Evolutionary conservation across 2,797 vertebrate species (phyloP).

Genomic region (Oreortyx pictus): DNA sequence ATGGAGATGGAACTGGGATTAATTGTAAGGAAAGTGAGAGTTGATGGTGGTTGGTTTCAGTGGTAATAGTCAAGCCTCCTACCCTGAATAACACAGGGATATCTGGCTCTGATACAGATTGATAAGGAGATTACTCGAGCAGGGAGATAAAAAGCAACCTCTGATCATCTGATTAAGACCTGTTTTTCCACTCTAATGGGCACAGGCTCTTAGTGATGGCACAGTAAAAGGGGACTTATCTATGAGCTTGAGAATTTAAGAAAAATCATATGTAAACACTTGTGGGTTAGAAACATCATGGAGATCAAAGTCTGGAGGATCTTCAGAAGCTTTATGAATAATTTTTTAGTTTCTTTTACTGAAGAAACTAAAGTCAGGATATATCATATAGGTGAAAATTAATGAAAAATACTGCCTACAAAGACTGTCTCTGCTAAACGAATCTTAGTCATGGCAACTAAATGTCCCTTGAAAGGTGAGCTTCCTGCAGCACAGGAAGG

Average conservation of each 20-base stretch:
- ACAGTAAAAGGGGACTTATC: not conserved
- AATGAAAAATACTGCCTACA: not conserved
- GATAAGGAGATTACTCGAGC: not conserved
- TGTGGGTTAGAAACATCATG: not conserved
- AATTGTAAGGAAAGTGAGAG: slow-evolving; percentile 11
- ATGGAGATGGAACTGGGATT: slow-evolving; percentile 31
- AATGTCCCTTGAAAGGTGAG: not conserved
- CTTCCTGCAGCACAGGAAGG: not conserved
- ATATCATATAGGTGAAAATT: not conserved
- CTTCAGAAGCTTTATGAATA: not conserved
- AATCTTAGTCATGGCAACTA: not conserved
- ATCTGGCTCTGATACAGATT: slow-evolving; percentile 12
- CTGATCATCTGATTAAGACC: not conserved
- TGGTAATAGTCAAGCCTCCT: slow-evolving; percentile 15
- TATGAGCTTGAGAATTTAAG: not conserved
- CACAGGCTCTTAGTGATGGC: not conserved
- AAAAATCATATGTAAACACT: not conserved
- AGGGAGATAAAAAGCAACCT: not conserved
- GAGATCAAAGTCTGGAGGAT: not conserved
- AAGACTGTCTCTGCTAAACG: not conserved
- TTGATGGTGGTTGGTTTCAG: not conserved
- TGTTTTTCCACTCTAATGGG: not conserved
- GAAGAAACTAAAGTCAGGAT: not conserved
- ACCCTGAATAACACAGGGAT: not conserved
- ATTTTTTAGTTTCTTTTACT: not conserved